Evolutionary conservation across 2,888 invertebrate species (phyloP).

Genomic region (Nomada lathburiana): DNA sequence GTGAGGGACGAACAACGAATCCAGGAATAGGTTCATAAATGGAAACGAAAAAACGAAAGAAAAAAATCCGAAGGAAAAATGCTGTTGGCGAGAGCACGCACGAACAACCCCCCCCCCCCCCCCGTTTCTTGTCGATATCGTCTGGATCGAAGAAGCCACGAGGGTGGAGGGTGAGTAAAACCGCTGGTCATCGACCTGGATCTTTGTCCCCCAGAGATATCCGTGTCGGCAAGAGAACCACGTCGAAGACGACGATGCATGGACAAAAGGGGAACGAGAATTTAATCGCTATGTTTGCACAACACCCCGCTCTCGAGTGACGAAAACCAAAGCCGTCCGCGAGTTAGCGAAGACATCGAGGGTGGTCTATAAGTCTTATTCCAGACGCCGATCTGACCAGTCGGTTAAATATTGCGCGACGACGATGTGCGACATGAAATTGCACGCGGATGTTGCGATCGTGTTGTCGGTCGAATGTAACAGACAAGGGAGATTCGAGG

Average conservation of each 20-base stretch:
- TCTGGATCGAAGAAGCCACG: slow-evolving; percentile 49
- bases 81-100: neutral
- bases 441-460: neutral
- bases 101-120: too few species aligned
- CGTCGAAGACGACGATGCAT: neutral
- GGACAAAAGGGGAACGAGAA: neutral
- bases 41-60: neutral
- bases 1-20: neutral
- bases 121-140: slow-evolving; percentile 26
- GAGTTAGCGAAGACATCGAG: neutral
- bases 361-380: slow-evolving; percentile 14
- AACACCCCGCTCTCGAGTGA: slow-evolving; percentile 27
- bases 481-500: too few species aligned
- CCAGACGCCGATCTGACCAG: slow-evolving; percentile 14
- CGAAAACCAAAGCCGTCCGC: slow-evolving; percentile 42
- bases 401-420: neutral
- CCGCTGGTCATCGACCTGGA: slow-evolving; percentile 47
- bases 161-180: slow-evolving; percentile 29
- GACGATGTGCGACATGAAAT: neutral
- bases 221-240: neutral
- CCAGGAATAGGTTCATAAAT: neutral
- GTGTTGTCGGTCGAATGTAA: too few species aligned
- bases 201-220: slow-evolving; percentile 11
- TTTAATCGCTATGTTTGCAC: slow-evolving; percentile 41
- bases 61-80: neutral